phyloP scores from a whole-genome alignment of 2,888 invertebrate species.

The Clistopyga incitator region DNA sequence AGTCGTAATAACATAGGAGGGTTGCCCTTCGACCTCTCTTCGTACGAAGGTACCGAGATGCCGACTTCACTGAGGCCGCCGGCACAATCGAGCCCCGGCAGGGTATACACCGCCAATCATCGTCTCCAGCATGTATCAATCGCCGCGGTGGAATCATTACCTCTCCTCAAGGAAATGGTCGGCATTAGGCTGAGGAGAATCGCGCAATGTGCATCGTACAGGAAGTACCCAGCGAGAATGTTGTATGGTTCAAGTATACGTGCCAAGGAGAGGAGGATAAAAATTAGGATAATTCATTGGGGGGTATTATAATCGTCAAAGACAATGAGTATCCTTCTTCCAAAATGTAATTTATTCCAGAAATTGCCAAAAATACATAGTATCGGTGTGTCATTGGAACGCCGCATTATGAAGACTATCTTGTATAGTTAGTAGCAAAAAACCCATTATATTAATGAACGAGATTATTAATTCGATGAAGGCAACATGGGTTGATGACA shows the following conservation, averaged over 20 bases:
- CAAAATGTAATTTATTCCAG: constrained; percentile 67
- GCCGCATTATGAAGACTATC: constrained; percentile 52
- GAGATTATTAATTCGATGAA: constrained; percentile 61
- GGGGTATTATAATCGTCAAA: neutral
- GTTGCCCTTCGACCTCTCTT: constrained; percentile 79
- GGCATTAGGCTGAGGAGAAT: constrained; percentile 72
- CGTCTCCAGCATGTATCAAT: constrained; percentile 80
- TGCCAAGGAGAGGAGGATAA: neutral
- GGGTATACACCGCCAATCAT: constrained; percentile 71
- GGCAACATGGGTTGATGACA: constrained; percentile 59
- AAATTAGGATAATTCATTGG: constrained; percentile 31
- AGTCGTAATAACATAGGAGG: constrained; percentile 82
- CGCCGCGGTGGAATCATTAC: constrained; percentile 80
- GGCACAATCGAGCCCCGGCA: constrained; percentile 74
- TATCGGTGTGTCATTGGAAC: constrained; percentile 46
- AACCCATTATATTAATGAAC: constrained; percentile 63
- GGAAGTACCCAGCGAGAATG: constrained; percentile 59
- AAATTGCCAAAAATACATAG: constrained; percentile 72
- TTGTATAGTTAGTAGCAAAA: constrained; percentile 63
- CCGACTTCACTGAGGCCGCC: constrained; percentile 81
- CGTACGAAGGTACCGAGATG: constrained; percentile 72
- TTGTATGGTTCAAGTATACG: neutral
- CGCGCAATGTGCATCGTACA: constrained; percentile 61
- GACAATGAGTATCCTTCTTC: constrained; percentile 34
- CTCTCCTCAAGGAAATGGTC: constrained; percentile 70